Percentiles rank a stretch among this genome's conserved stretches.
phyloP scores from a whole-genome alignment of 1,140 invertebrate genomes.

The Tetraneura akinire region DNA sequence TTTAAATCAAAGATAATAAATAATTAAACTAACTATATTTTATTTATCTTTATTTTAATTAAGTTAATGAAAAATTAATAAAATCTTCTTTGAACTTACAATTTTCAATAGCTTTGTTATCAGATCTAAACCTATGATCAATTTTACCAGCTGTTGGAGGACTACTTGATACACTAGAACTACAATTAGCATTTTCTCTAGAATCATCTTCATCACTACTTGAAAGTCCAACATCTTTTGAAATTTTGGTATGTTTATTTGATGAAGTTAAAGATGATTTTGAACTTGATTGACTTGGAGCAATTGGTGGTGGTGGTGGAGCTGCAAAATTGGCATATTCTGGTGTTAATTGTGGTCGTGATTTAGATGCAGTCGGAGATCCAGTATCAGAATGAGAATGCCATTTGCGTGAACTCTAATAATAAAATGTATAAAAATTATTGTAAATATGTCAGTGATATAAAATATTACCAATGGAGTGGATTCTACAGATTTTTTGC shows the following conservation, averaged over 20 bases:
- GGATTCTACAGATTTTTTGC: slow-evolving; percentile 59
- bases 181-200: slow-evolving; percentile 52
- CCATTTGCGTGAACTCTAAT: slow-evolving; percentile 48
- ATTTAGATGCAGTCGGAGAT: slow-evolving; percentile 45
- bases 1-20: too few relatives aligned
- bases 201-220: slow-evolving; percentile 54
- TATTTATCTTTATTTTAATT: too few relatives aligned
- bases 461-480: slow-evolving; percentile 57
- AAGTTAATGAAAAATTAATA: background rate
- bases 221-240: slow-evolving; percentile 54
- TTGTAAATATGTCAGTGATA: background rate
- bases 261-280: slow-evolving; percentile 49
- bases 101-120: slow-evolving; percentile 43
- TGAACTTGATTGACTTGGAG: slow-evolving; percentile 45
- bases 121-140: slow-evolving; percentile 23
- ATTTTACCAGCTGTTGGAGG: slow-evolving; percentile 53
- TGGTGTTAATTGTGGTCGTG: slow-evolving; percentile 50
- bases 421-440: background rate
- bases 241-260: slow-evolving; percentile 14
- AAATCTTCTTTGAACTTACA: slow-evolving; percentile 28
- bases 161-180: slow-evolving; percentile 54
- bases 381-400: slow-evolving; percentile 49
- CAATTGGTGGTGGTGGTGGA: slow-evolving; percentile 54
- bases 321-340: slow-evolving; percentile 56
- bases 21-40: too few relatives aligned